Conservation (phyloP, 2,888 invertebrate genomes). For the Neuroscelio doddi region DNA sequence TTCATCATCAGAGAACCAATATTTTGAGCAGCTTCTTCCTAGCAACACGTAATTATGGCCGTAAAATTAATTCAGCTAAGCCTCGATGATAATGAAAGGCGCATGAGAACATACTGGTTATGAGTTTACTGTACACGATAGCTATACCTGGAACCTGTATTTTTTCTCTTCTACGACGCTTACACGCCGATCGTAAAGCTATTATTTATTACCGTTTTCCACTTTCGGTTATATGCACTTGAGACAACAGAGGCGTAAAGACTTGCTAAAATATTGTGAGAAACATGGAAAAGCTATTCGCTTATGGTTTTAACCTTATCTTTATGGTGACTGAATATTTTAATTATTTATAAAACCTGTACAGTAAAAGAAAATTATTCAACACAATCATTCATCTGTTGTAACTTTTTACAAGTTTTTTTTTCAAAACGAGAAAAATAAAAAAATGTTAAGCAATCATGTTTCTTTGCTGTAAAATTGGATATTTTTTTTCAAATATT, state of each 20-base stretch:
- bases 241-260: constrained; percentile 15
- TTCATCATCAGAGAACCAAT: too few relatives aligned
- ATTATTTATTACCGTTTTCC: constrained; percentile 54
- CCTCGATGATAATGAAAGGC: constrained; percentile 31
- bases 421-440: constrained; percentile 5
- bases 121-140: not conserved
- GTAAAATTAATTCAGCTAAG: constrained; percentile 3
- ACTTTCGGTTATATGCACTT: constrained; percentile 53
- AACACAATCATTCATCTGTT: constrained; percentile 22
- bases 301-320: constrained; percentile 42
- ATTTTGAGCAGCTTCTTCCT: constrained; percentile 17
- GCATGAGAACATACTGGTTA: too few relatives aligned
- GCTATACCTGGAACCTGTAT: too few relatives aligned
- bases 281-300: constrained; percentile 34
- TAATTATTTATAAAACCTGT: constrained; percentile 36
- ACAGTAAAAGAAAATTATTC: constrained; percentile 25
- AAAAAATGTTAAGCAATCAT: constrained; percentile 34
- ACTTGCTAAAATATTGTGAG: constrained; percentile 32
- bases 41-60: too few relatives aligned
- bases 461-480: too few relatives aligned
- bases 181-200: constrained; percentile 50
- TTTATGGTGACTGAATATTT: constrained; percentile 28
- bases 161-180: not conserved
- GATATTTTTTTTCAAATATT: too few relatives aligned
- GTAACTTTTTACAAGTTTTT: constrained; percentile 7